Evolutionary conservation across 2,113 vertebrate genomes (phyloP).

Genomic region (Hydrochoerus hydrochaeris): DNA sequence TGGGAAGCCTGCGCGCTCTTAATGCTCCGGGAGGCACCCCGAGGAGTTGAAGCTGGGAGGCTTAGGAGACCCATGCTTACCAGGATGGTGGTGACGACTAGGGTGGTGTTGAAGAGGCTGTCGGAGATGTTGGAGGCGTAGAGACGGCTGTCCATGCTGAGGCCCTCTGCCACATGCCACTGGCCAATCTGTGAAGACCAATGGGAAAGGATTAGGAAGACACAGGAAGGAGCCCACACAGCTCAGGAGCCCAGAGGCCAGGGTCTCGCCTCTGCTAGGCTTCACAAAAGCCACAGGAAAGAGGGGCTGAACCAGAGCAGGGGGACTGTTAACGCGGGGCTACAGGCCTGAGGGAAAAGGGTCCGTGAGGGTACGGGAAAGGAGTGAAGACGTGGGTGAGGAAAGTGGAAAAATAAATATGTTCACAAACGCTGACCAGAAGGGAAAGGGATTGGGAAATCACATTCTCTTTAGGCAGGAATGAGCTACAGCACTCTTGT

Average conservation of each 20-base stretch:
- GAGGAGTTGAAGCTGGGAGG: slow-evolving; percentile 52
- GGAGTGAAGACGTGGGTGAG: background rate
- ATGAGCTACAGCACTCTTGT: background rate
- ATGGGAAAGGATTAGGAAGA: slow-evolving; percentile 64
- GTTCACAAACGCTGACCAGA: background rate
- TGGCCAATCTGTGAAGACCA: slow-evolving; percentile 94
- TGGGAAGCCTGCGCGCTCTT: slow-evolving; percentile 12
- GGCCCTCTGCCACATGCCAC: slow-evolving; percentile 97
- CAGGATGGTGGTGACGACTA: slow-evolving; percentile 97
- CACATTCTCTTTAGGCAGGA: background rate
- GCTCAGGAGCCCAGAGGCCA: background rate
- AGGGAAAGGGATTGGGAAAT: rapidly evolving
- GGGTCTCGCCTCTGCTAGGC: too few species aligned
- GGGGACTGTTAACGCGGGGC: background rate
- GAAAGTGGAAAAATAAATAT: background rate
- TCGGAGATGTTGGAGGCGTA: slow-evolving; percentile 95
- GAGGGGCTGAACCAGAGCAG: background rate
- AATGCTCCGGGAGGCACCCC: background rate
- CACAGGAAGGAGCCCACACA: background rate
- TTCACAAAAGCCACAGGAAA: background rate
- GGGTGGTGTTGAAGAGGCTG: slow-evolving; percentile 97
- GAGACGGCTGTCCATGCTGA: slow-evolving; percentile 96
- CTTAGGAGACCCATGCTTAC: slow-evolving; percentile 88
- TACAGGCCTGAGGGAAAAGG: background rate
- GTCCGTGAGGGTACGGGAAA: background rate